Conservation (phyloP, 1,140 invertebrate genomes). For the Pteromalus puparum region DNA sequence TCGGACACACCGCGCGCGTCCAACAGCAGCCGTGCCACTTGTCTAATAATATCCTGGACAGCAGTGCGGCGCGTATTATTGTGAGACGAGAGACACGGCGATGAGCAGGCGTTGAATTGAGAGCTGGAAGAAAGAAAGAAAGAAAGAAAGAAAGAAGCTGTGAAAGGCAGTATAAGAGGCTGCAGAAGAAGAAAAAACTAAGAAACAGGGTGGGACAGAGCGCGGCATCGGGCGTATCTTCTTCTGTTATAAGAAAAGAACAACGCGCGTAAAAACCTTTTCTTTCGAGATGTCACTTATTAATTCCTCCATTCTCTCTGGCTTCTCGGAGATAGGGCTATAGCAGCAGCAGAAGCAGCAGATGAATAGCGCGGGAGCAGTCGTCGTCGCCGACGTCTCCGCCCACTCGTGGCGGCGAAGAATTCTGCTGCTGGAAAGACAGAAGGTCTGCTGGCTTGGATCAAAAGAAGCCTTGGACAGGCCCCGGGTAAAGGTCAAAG, state of each 20-base stretch:
- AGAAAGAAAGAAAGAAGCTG: constrained; percentile 49
- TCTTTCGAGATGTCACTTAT: constrained; percentile 73
- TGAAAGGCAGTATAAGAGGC: background rate
- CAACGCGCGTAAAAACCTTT: constrained; percentile 66
- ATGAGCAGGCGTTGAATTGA: constrained; percentile 36
- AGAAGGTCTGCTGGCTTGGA: constrained; percentile 53
- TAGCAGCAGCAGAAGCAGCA: constrained; percentile 30
- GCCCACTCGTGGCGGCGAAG: constrained; percentile 51
- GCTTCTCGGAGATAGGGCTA: constrained; percentile 57
- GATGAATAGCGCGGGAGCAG: constrained; percentile 65
- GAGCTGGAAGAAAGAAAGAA: constrained; percentile 49
- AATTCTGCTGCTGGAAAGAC: constrained; percentile 63
- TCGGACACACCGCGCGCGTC: too few relatives aligned
- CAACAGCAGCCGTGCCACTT: background rate
- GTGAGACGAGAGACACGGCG: background rate
- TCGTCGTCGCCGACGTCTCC: background rate
- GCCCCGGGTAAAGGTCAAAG: constrained; percentile 68
- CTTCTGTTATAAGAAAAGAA: constrained; percentile 27
- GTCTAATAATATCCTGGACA: constrained; percentile 6
- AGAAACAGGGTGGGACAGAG: constrained; percentile 14
- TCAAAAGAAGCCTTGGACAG: constrained; percentile 58
- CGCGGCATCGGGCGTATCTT: constrained; percentile 42
- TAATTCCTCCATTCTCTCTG: constrained; percentile 69
- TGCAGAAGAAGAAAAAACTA: background rate
- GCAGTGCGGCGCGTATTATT: background rate